Percentiles rank a stretch among this genome's conserved stretches.
phyloP scores from a whole-genome alignment of 2,113 vertebrate genomes.

The Telmatochromis sp. region DNA sequence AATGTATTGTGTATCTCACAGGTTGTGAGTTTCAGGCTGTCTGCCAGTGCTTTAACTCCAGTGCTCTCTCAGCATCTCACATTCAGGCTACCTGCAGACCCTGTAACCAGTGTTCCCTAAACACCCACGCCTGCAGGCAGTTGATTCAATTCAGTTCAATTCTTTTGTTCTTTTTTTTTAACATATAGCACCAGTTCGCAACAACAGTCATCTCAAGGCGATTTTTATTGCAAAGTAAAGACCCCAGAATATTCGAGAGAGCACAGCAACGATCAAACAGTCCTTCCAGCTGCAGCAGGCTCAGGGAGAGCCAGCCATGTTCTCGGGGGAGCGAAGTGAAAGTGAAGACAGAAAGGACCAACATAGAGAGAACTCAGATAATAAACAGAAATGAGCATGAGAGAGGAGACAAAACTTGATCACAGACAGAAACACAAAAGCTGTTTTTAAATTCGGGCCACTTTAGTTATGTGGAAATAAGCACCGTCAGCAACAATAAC shows the following conservation, averaged over 20 bases:
- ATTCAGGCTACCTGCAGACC: neutral
- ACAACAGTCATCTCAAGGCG: neutral
- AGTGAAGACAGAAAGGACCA: neutral
- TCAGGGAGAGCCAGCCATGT: neutral
- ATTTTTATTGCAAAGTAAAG: neutral
- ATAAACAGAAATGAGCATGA: neutral
- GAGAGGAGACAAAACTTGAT: neutral
- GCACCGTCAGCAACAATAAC: neutral
- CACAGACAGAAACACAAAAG: neutral
- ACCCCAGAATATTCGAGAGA: neutral
- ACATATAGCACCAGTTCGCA: neutral
- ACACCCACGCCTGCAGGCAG: neutral
- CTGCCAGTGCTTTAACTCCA: neutral
- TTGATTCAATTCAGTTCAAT: neutral
- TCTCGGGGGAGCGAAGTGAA: neutral
- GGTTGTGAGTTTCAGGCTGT: neutral
- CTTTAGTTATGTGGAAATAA: neutral
- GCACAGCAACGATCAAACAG: neutral
- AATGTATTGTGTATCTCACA: neutral
- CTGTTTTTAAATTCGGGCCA: neutral
- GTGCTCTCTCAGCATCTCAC: neutral
- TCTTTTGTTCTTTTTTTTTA: neutral
- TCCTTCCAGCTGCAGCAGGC: neutral
- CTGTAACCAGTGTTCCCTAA: neutral
- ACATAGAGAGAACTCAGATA: neutral